Conservation (phyloP, 2,797 vertebrate species). For the Parambassis ranga region DNA sequence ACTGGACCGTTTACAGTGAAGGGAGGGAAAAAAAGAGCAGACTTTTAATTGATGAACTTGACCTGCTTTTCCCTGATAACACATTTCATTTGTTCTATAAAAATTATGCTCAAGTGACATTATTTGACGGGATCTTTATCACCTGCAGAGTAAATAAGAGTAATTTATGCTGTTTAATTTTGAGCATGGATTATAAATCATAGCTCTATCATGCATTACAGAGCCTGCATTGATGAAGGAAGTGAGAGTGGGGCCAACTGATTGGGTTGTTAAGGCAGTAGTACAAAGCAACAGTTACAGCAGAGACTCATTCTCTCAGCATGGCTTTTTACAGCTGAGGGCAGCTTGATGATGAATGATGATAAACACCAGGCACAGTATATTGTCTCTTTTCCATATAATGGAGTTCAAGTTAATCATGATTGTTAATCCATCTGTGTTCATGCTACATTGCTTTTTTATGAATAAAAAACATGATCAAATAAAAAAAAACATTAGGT, state of each 20-base stretch:
- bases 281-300: conserved; percentile 64
- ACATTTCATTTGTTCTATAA: conserved; percentile 86
- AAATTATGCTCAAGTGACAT: conserved; percentile 85
- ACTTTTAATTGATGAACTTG: conserved; percentile 85
- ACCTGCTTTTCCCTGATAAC: conserved; percentile 84
- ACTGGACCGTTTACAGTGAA: conserved; percentile 66
- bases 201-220: conserved; percentile 72
- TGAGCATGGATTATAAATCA: conserved; percentile 82
- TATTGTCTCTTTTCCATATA: conserved; percentile 53
- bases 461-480: conserved; percentile 55
- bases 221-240: conserved; percentile 73
- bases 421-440: conserved; percentile 63
- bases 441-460: conserved; percentile 53
- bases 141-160: conserved; percentile 85
- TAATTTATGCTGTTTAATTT: conserved; percentile 86
- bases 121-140: conserved; percentile 86
- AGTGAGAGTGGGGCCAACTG: conserved; percentile 65
- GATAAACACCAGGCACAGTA: conserved; percentile 58
- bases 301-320: conserved; percentile 63
- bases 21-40: conserved; percentile 55
- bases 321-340: conserved; percentile 52
- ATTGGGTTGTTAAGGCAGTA: conserved; percentile 72
- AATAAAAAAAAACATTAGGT: conserved; percentile 40
- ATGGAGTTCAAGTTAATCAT: conserved; percentile 56
- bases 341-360: conserved; percentile 72